A percentile compares a stretch with the other conserved stretches of the same genome.
Conservation (phyloP, 2,888 invertebrate genomes). For the Aphelenchoides bicaudatus region DNA sequence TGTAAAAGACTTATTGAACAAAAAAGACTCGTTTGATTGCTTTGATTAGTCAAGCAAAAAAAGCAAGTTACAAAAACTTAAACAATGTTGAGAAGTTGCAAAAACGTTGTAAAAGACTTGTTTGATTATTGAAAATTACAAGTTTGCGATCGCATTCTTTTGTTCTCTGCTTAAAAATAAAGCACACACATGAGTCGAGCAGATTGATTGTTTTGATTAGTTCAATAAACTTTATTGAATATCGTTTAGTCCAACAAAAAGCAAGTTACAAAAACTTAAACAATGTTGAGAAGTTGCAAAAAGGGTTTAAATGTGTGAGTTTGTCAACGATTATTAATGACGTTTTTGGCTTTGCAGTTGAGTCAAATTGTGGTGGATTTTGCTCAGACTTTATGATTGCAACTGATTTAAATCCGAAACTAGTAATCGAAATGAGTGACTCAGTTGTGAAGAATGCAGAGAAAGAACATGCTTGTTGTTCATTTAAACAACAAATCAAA, state of each 20-base stretch:
- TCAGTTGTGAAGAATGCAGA: too few species aligned
- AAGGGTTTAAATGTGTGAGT: neutral
- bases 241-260: too few species aligned
- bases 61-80: neutral
- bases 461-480: too few species aligned
- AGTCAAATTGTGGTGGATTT: too few species aligned
- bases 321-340: neutral
- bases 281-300: neutral
- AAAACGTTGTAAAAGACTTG: neutral
- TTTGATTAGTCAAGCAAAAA: neutral
- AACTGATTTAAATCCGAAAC: too few species aligned
- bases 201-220: neutral
- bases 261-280: neutral
- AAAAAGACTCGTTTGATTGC: neutral
- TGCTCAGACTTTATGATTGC: too few species aligned
- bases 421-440: too few species aligned
- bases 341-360: too few species aligned
- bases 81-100: neutral
- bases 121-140: neutral
- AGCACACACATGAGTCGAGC: neutral
- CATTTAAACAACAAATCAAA: too few species aligned
- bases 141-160: neutral
- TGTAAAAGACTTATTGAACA: neutral
- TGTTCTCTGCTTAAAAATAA: neutral
- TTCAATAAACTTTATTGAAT: too few species aligned